Evolutionary conservation across 2,888 invertebrate species (phyloP), one percentile per base, ranked within the genome.

Genomic region (Sarcophaga variegata): DNA sequence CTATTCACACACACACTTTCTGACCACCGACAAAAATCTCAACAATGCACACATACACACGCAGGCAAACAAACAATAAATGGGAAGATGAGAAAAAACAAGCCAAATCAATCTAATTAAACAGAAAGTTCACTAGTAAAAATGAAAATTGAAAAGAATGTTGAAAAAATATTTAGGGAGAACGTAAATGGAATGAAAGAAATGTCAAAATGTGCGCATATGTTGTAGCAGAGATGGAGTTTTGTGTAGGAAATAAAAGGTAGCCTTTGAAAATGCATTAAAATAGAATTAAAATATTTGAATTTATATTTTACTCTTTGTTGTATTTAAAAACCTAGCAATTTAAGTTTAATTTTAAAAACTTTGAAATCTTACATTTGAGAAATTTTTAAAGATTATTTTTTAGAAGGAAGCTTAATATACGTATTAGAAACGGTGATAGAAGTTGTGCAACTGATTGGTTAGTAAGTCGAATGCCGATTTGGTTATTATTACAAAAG

Each of bases 1-100:
- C 80, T 74, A 67, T 76, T 60, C 76, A 77, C 83, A 72, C 83
- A 78, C 83, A 74, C 86, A 74, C 76, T 47, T 77, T 47, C 81
- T 49, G 17, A 10, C 11, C 47, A 64, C 49, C 75, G 22, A 67
- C 78, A 79, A 69, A 63, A 79, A 71, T 72, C 71, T 64, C 22
- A 4, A 60, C 22, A n/a, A 25, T 63, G 60, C 59, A 64, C 27
- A 70, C 63, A 78, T 49, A 72, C 66, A 59, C 66, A 70, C 37
- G 59, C 37, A 37, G 8, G 8, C 37, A 1, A 2, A 37, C 10
- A 37, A 37, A 37, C 37, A 37, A 70, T n/a, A 72, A 64, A 78
- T 25, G 67, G 59, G 17, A 25, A 69, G 63, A 74, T 11, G 78
- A 71, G 63, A 54, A 77, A 83, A 69, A 59, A 37, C 25, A 69